phyloP scores from a whole-genome alignment of 1,140 invertebrate species.

The Camponotus floridanus region DNA sequence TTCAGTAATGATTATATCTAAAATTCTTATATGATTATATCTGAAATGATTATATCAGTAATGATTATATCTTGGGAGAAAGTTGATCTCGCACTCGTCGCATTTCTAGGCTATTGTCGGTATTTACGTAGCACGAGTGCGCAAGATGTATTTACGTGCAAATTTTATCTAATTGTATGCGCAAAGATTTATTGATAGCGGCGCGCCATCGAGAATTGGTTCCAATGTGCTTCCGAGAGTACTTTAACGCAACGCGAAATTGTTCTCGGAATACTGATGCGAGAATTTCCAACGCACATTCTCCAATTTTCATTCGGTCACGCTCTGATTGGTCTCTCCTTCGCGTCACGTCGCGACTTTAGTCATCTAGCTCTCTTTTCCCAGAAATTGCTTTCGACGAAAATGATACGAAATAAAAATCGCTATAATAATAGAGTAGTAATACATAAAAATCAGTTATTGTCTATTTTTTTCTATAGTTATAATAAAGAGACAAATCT shows the following conservation, averaged over 20 bases:
- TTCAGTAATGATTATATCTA: neutral
- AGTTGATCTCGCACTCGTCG: neutral
- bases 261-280: constrained; percentile 49
- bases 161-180: constrained; percentile 50
- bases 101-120: neutral
- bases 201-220: neutral
- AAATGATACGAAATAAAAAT: neutral
- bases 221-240: neutral
- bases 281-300: constrained; percentile 19
- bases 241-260: constrained; percentile 30
- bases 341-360: constrained; percentile 18
- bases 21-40: neutral
- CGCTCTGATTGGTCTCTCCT: constrained; percentile 41
- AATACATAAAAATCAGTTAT: neutral
- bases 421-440: neutral
- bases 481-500: neutral
- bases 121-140: neutral
- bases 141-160: constrained; percentile 23
- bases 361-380: neutral
- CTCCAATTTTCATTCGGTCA: constrained; percentile 45
- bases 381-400: constrained; percentile 11
- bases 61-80: neutral
- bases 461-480: neutral
- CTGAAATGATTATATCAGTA: neutral
- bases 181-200: constrained; percentile 66